A percentile compares a stretch with the other conserved stretches of the same genome.
phyloP scores from a whole-genome alignment of 2,113 vertebrate genomes.

The Pithys albifrons region DNA sequence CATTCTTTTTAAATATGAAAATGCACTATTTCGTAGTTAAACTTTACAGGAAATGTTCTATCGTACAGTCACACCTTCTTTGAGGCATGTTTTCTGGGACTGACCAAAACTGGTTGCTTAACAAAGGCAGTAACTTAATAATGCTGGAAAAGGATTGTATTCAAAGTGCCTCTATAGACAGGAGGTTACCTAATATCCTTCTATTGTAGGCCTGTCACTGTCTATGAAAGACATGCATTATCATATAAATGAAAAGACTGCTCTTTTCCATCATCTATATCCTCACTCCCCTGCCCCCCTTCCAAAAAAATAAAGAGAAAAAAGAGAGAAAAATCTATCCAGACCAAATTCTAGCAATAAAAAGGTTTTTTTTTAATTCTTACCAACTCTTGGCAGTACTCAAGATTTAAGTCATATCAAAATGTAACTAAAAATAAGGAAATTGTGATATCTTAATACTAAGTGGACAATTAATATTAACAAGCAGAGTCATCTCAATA shows the following conservation, averaged over 20 bases:
- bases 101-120: conserved; percentile 49
- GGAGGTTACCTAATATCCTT: conserved; percentile 55
- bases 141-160: conserved; percentile 34
- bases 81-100: conserved; percentile 32
- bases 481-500: neutral
- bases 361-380: neutral
- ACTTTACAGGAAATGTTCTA: conserved; percentile 12
- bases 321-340: neutral
- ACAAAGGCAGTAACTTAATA: conserved; percentile 51
- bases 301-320: neutral
- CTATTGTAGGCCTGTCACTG: conserved; percentile 42
- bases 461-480: neutral
- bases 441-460: neutral
- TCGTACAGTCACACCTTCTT: neutral
- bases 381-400: neutral
- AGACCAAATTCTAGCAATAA: neutral
- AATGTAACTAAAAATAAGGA: accelerated
- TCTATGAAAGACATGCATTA: conserved; percentile 52
- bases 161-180: conserved; percentile 44
- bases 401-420: neutral
- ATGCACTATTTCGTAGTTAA: neutral
- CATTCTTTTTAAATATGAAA: conserved; percentile 11
- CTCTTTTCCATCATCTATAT: conserved; percentile 4
- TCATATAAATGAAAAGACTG: conserved; percentile 60
- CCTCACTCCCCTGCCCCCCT: neutral